A percentile compares a stretch with the other conserved stretches of the same genome.
Conservation (phyloP, 2,113 vertebrate genomes). For the Datnioides undecimradiatus region DNA sequence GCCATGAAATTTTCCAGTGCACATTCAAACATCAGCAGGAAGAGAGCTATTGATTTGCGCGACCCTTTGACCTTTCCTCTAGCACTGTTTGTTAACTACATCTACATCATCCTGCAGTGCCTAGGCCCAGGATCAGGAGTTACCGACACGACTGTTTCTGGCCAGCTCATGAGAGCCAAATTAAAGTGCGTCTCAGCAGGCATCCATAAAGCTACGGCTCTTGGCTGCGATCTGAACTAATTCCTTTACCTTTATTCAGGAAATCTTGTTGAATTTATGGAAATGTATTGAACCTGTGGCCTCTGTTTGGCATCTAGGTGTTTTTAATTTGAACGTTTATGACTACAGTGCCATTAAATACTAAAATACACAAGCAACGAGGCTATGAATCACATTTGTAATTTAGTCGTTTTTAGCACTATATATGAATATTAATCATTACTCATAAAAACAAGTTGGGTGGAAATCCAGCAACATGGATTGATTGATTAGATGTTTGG, state of each 20-base stretch:
- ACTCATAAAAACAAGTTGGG: background rate
- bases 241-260: background rate
- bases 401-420: background rate
- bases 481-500: too few relatives aligned
- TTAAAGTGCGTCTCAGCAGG: background rate
- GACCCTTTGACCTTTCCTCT: constrained; percentile 25
- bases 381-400: background rate
- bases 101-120: background rate
- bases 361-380: background rate
- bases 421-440: background rate
- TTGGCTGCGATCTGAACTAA: background rate
- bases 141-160: constrained; percentile 3
- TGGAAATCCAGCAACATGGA: background rate
- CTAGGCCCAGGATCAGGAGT: background rate
- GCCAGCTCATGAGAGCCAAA: background rate
- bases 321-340: background rate
- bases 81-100: constrained; percentile 15
- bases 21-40: background rate
- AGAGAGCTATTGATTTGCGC: constrained; percentile 23
- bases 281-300: background rate
- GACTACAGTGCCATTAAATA: background rate
- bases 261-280: background rate
- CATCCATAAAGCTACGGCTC: background rate
- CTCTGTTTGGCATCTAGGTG: background rate
- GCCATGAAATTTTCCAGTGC: background rate